phyloP scores from a whole-genome alignment of 2,888 invertebrate genomes.

The Lithophane socia region DNA sequence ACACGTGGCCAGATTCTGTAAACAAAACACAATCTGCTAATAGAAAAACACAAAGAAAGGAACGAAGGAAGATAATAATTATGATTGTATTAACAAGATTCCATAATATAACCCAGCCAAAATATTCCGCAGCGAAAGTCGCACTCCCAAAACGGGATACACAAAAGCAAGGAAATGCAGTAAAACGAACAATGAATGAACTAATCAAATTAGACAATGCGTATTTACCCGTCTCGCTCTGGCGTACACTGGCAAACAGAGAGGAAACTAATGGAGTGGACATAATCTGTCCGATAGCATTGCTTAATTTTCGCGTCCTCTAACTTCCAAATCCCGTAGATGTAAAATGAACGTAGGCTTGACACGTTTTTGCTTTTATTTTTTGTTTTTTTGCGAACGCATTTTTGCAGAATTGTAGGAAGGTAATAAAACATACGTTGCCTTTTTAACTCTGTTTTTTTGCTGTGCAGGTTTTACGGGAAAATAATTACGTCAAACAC shows the following conservation, averaged over 20 bases:
- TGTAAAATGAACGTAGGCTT: conserved; percentile 46
- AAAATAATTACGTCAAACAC: neutral
- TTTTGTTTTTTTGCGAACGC: neutral
- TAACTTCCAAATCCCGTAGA: conserved; percentile 23
- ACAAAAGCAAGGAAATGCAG: conserved; percentile 42
- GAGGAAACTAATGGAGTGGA: conserved; percentile 54
- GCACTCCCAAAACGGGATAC: conserved; percentile 25
- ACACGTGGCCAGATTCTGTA: neutral
- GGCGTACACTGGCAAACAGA: conserved; percentile 28
- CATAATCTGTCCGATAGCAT: conserved; percentile 51
- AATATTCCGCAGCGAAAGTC: conserved; percentile 23
- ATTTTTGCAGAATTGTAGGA: conserved; percentile 10
- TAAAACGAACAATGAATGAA: conserved; percentile 51
- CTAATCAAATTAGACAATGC: conserved; percentile 48
- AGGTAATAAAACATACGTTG: conserved; percentile 16
- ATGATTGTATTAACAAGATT: conserved; percentile 28
- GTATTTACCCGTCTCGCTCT: conserved; percentile 39
- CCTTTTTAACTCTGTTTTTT: conserved; percentile 4
- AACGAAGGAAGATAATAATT: neutral
- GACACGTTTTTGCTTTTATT: conserved; percentile 41
- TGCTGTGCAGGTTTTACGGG: conserved; percentile 7
- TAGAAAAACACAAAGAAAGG: neutral
- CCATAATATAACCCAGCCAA: conserved; percentile 8
- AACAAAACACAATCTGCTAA: conserved; percentile 8
- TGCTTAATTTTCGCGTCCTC: conserved; percentile 53